These are phyloP conservation scores for Suncus etruscus DNA, from an alignment of 2,113 vertebrate species.

Conservation along the genomic window DNA sequence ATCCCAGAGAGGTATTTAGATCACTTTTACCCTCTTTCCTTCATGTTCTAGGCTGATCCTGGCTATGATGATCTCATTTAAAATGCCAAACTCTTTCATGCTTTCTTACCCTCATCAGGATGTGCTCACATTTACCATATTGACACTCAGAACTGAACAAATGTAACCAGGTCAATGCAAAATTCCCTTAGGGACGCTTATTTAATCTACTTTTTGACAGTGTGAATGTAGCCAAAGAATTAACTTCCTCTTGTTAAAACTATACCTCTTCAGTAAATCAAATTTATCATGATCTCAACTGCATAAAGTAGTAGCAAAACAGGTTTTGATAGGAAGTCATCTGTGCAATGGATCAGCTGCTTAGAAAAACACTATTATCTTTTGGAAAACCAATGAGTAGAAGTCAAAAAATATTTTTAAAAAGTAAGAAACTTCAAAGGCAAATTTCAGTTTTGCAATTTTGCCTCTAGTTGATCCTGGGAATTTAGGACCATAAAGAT, in stretches of 20 bases:
- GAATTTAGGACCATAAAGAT: conserved; percentile 65
- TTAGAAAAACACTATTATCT: background rate
- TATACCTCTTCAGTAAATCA: background rate
- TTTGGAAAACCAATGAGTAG: background rate
- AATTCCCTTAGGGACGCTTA: background rate
- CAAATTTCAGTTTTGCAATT: background rate
- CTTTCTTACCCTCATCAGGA: background rate
- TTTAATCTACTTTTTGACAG: background rate
- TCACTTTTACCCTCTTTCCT: background rate
- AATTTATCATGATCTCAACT: background rate
- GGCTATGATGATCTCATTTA: background rate
- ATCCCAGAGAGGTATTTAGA: background rate
- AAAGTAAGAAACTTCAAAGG: background rate
- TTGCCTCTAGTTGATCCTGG: conserved; percentile 30
- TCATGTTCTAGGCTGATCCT: background rate
- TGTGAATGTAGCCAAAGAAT: background rate
- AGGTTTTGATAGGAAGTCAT: conserved; percentile 9
- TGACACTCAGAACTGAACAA: background rate
- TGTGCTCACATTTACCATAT: background rate
- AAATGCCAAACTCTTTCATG: background rate
- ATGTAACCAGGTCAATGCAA: background rate
- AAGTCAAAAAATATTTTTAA: background rate
- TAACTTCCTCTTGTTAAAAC: background rate
- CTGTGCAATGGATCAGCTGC: background rate
- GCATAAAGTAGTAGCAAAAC: background rate